Conservation (phyloP, 2,888 invertebrate species). For the Agapetus fuscipes region DNA sequence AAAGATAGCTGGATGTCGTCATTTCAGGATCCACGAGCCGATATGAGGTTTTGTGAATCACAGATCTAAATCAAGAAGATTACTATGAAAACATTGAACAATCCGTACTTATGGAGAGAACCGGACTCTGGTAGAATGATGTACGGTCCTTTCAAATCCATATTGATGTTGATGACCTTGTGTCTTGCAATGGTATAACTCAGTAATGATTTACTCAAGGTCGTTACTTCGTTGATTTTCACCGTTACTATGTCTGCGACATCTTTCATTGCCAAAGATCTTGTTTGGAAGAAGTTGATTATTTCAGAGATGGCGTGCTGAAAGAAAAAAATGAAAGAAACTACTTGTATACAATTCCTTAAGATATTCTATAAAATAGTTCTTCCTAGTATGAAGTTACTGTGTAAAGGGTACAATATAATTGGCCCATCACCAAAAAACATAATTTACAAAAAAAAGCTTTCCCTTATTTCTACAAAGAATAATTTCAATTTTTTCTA, state of each 20-base stretch:
- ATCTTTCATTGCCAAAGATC: conserved; percentile 39
- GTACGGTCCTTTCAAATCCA: conserved; percentile 68
- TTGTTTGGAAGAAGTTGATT: conserved; percentile 57
- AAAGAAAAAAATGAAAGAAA: conserved; percentile 24
- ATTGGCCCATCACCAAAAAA: too few relatives aligned
- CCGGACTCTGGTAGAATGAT: conserved; percentile 68
- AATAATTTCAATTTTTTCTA: too few relatives aligned
- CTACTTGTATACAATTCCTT: conserved; percentile 13
- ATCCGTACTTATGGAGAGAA: conserved; percentile 51
- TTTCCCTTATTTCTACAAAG: too few relatives aligned
- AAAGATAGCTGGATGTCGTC: too few relatives aligned
- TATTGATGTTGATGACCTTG: conserved; percentile 57
- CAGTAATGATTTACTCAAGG: conserved; percentile 36
- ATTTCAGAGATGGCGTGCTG: conserved; percentile 66
- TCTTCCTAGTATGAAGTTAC: too few relatives aligned
- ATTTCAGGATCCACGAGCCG: too few relatives aligned
- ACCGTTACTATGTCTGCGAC: conserved; percentile 29
- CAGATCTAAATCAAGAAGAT: too few relatives aligned
- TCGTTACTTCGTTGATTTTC: conserved; percentile 30
- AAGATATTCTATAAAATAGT: conserved; percentile 6
- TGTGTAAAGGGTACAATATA: too few relatives aligned
- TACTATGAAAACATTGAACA: too few relatives aligned
- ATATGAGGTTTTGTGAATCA: too few relatives aligned
- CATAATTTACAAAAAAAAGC: too few relatives aligned
- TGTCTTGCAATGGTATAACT: conserved; percentile 44